phyloP scores from a whole-genome alignment of 2,888 invertebrate species.

The Stenchaetothrips biformis region DNA sequence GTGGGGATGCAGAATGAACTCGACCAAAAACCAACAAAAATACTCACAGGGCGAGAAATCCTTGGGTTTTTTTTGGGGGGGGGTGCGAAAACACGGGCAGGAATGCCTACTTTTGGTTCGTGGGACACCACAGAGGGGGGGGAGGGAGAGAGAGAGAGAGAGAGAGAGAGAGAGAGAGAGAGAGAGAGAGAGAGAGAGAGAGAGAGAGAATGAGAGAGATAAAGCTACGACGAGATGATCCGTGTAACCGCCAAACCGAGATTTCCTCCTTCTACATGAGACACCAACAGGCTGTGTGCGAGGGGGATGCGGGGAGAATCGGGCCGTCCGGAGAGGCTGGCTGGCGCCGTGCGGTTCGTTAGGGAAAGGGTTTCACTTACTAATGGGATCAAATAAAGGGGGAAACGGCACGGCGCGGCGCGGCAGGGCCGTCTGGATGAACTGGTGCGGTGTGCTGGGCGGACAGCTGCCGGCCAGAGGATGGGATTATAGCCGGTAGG shows the following conservation, averaged over 20 bases:
- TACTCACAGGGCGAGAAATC: no score
- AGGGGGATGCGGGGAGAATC: background rate
- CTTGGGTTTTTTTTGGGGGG: no score
- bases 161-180: no score
- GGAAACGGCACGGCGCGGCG: background rate
- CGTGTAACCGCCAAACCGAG: background rate
- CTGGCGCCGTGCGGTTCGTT: constrained; percentile 16
- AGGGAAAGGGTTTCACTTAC: constrained; percentile 24
- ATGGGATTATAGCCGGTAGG: background rate
- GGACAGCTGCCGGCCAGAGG: background rate
- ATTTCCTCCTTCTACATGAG: background rate
- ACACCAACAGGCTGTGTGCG: background rate
- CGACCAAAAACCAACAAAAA: no score
- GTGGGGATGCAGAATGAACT: no score
- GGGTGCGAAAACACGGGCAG: no score
- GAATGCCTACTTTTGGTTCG: no score
- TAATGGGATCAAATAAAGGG: constrained; percentile 25
- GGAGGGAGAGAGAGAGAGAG: no score
- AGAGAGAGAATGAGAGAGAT: background rate
- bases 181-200: no score
- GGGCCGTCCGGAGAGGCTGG: background rate
- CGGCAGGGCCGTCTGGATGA: background rate
- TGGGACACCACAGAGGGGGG: no score
- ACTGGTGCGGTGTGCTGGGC: background rate
- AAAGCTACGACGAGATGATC: background rate